phyloP scores from a whole-genome alignment of 2,888 invertebrate species.

The Melipona beecheii region DNA sequence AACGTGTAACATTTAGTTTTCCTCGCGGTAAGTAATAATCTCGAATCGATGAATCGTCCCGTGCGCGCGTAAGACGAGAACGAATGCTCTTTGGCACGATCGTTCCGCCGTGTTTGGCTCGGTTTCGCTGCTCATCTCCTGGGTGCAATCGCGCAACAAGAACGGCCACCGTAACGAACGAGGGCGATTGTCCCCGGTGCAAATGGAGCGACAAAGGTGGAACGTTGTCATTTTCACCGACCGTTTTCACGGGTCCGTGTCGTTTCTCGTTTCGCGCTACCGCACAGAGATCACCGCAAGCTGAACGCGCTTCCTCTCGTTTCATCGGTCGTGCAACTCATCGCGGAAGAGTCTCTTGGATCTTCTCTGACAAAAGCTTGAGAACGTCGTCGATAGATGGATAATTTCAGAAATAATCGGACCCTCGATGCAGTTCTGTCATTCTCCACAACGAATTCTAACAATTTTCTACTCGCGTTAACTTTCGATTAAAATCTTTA shows the following conservation, averaged over 20 bases:
- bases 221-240: conserved; percentile 43
- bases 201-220: conserved; percentile 49
- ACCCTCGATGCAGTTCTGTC: too few species aligned
- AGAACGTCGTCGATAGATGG: too few species aligned
- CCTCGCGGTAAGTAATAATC: not conserved
- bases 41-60: not conserved
- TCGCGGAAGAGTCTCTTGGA: not conserved
- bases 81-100: not conserved
- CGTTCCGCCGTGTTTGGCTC: conserved; percentile 5
- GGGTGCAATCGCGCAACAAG: conserved; percentile 33
- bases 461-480: too few species aligned
- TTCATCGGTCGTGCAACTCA: not conserved
- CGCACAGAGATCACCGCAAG: not conserved
- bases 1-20: not conserved
- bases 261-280: conserved; percentile 34
- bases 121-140: conserved; percentile 36
- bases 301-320: not conserved
- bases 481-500: too few species aligned
- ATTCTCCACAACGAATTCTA: too few species aligned
- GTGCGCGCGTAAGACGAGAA: not conserved
- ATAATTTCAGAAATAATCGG: too few species aligned
- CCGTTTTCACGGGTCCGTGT: conserved; percentile 30
- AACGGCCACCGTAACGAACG: conserved; percentile 43
- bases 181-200: conserved; percentile 47
- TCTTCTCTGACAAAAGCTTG: not conserved